A percentile compares a stretch with the other conserved stretches of the same genome.
These are phyloP conservation scores for Parascotia fuliginaria DNA, from an alignment of 2,888 invertebrate species.

Conservation along the genomic window DNA sequence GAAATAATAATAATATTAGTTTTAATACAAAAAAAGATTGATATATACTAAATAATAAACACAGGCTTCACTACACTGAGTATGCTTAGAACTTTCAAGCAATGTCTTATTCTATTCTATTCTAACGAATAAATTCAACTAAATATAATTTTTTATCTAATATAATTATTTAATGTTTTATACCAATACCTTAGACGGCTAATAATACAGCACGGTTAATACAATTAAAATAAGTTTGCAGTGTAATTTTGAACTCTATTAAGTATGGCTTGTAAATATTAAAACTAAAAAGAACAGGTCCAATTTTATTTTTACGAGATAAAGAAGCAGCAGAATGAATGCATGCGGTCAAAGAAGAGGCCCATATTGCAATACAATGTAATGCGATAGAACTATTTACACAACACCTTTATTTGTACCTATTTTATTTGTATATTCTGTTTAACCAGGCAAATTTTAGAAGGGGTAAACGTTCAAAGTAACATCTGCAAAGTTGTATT, in stretches of 20 bases:
- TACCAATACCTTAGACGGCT: neutral
- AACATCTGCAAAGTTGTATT: constrained; percentile 10
- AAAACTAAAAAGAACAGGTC: too few species aligned
- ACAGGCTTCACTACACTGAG: too few species aligned
- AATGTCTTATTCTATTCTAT: too few species aligned
- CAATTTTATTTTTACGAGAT: neutral
- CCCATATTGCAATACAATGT: neutral
- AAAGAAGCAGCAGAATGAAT: neutral
- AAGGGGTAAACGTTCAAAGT: neutral
- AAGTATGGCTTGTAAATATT: too few species aligned
- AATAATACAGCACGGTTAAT: constrained; percentile 2
- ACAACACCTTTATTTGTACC: constrained; percentile 18
- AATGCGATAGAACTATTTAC: constrained; percentile 18
- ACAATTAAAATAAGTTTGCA: neutral
- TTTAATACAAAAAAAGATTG: too few species aligned
- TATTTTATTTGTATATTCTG: constrained; percentile 10
- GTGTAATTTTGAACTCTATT: neutral
- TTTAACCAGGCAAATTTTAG: constrained; percentile 9
- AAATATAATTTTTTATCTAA: neutral
- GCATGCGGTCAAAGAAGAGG: neutral
- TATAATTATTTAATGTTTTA: neutral
- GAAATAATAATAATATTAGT: too few species aligned
- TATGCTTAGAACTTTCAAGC: too few species aligned
- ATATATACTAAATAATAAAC: too few species aligned
- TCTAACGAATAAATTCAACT: neutral